Evolutionary conservation across 2,113 vertebrate genomes (phyloP).

Genomic region (human (Homo sapiens)): GRCh38 chr3:154423501-154424000

Average conservation of each 20-base stretch:
- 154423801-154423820: background rate
- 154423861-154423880: no score
- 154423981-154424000: background rate
- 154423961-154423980: no score
- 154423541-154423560: background rate
- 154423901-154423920: no score
- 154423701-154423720: background rate
- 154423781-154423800: background rate
- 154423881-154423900: no score
- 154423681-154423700: background rate
- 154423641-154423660: background rate
- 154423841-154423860: no score
- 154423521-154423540: constrained; percentile 7
- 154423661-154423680: background rate
- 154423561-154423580: background rate
- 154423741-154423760: background rate
- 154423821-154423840: background rate
- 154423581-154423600: background rate
- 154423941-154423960: no score
- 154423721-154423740: background rate
- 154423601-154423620: background rate
- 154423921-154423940: no score
- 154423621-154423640: background rate
- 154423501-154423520: background rate
- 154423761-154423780: background rate